Evolutionary conservation across 1,140 invertebrate genomes (phyloP), one percentile per base, ranked within the genome.

Genomic region (Cydia strobilella): DNA sequence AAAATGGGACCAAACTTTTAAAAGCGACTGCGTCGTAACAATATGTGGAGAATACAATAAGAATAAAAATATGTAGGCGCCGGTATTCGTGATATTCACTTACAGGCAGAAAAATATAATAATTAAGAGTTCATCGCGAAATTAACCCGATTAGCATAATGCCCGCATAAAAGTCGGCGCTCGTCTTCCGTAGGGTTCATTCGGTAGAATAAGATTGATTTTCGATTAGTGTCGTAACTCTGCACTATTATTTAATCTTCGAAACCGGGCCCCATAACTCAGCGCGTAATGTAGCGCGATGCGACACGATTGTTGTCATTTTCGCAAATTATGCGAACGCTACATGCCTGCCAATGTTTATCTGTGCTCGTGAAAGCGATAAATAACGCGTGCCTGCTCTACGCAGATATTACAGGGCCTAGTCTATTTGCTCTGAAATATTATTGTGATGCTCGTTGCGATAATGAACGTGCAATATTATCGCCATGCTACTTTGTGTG

Each of bases 221-320:
- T 42, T 42, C 12, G 5, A 7, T 39, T 15, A 6, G 20, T 59
- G 54, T 4, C 20, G 5, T 23, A 20, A 10, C 18, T 59, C 10
- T 54, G 5, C 7, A 10, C 54, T 23, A 9, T 54, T 6, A 59
- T 20, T 18, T 23, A 20, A 59, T 59, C 54, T 12, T 20, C 20
- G 54, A 20, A 7, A 75, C 84, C 82, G 80, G 81, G 76, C 77
- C 84, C 88, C 87, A 89, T 88, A 89, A 91, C 83, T 90, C 83
- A 85, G 79, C 81, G 82, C 78, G 83, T 89, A 87, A 88, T 87
- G 85, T 87, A 86, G 82, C 84, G 82, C 79, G 76, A 88, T 80
- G 81, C 83, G 83, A 86, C 84, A 82, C 82, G 84, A 87, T 85
- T 89, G 84, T 87, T 89, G 88, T 89, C 84, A 90, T 90, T 89